Evolutionary conservation across 2,797 vertebrate genomes (phyloP).

Genomic region (Forpus xanthops): DNA sequence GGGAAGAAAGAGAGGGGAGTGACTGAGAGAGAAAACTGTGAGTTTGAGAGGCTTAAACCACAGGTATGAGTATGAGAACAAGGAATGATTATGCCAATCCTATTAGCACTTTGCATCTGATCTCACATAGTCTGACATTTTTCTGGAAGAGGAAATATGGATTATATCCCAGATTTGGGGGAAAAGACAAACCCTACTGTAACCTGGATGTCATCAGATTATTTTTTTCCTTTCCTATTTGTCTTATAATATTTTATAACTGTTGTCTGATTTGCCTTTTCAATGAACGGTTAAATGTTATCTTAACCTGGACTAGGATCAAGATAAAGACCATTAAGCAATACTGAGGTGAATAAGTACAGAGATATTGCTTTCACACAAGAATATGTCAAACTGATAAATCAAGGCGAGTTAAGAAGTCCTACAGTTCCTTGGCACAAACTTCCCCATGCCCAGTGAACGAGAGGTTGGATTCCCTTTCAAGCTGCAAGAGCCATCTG

Average conservation of each 20-base stretch:
- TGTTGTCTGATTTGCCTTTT: not conserved
- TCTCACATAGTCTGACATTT: not conserved
- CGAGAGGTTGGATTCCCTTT: not conserved
- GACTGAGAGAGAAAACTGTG: too few species aligned
- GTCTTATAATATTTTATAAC: not conserved
- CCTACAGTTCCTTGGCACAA: not conserved
- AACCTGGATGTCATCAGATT: not conserved
- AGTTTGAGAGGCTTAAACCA: too few species aligned
- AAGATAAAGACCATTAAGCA: not conserved
- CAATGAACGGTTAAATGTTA: not conserved
- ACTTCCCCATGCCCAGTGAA: not conserved
- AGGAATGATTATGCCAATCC: not conserved
- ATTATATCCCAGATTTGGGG: not conserved
- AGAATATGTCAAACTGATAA: not conserved
- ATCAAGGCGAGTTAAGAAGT: not conserved
- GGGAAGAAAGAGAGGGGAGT: too few species aligned
- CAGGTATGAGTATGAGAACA: not conserved
- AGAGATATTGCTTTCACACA: not conserved
- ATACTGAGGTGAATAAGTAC: not conserved
- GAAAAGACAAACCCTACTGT: not conserved
- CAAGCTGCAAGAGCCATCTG: not conserved
- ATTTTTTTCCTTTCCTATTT: not conserved
- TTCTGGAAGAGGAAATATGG: not conserved
- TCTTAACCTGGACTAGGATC: not conserved
- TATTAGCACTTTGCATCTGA: not conserved